Evolutionary conservation across 2,113 vertebrate species (phyloP), one percentile per base, ranked within the genome.

Genomic region (Corythornis vintsioides): DNA sequence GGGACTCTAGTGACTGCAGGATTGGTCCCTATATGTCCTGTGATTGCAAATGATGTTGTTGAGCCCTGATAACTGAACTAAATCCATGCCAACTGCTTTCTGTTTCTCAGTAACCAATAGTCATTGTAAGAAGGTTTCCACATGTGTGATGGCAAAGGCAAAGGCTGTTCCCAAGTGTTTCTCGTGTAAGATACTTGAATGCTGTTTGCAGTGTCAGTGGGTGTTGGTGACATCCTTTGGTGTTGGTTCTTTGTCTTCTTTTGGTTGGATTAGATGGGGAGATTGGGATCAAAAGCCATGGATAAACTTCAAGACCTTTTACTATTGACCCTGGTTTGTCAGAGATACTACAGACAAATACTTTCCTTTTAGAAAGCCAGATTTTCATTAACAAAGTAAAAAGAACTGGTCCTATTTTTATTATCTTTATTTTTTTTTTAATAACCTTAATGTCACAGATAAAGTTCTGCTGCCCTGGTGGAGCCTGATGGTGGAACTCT

Each of bases 101-200:
- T 98, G 95, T 98, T 97, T 97, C 97, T 97, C 92, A 98, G 98
- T 98, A 95, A 97, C 97, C 98, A 97, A 97, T 98, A 98, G 97
- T 95, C 98, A 98, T 97, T 98, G 98, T 98, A 98, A 97, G 97
- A 98, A 98, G 98, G 98, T 98, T 96, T 98, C 98, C 97, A 98
- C 98, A n/a, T 99, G 98, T 98, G 98, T 98, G 98, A 98, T 98
- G 98, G 93, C 98, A 97, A 98, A 98, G 97, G 97, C 98, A 97
- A 98, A 98, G 96, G 96, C 98, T 79, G 92, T 98, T 86, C 98
- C 98, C 97, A 98, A 97, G 98, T 98, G 98, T 98, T 98, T 98
- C 97, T 98, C 98, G 91, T 98, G 98, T 98, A 98, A 98, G 98
- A 98, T 83, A 92, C 96, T 96, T 95, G 94, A 96, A 94, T 95